Percentiles rank a stretch among this genome's conserved stretches.
These are phyloP conservation scores for Sclerurus mexicanus DNA, from an alignment of 2,113 vertebrate species.

Conservation along the genomic window DNA sequence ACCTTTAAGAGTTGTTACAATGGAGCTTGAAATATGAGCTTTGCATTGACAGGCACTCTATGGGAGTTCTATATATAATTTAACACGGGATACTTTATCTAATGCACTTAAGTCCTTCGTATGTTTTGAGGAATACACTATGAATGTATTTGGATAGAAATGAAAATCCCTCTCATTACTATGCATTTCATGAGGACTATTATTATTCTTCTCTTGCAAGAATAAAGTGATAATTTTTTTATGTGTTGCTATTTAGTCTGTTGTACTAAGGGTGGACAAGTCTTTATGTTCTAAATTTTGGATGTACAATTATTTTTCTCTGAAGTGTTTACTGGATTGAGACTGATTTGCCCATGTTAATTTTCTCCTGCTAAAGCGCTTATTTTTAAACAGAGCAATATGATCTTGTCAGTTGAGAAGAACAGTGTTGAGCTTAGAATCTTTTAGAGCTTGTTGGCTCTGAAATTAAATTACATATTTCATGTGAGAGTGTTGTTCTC, in stretches of 20 bases:
- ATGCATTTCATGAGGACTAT: neutral
- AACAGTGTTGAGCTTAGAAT: neutral
- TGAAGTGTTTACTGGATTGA: neutral
- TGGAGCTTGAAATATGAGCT: neutral
- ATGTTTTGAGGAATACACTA: neutral
- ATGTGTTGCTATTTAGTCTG: neutral
- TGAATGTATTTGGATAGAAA: neutral
- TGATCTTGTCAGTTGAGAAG: neutral
- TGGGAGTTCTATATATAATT: neutral
- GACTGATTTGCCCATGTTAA: neutral
- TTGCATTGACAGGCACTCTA: neutral
- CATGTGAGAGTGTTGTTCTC: neutral
- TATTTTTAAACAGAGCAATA: neutral
- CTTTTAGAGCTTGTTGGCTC: neutral
- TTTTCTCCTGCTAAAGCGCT: slow-evolving; percentile 2
- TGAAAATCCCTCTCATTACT: neutral
- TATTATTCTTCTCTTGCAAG: neutral
- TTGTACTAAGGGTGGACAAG: neutral
- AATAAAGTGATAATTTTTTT: neutral
- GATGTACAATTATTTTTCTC: neutral
- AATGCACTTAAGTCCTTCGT: neutral
- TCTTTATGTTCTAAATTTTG: neutral
- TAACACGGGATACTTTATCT: neutral
- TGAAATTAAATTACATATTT: neutral
- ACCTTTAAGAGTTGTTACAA: neutral